A percentile compares a stretch with the other conserved stretches of the same genome.
Conservation (phyloP, 2,888 invertebrate genomes). For the Alsophila aescularia region DNA sequence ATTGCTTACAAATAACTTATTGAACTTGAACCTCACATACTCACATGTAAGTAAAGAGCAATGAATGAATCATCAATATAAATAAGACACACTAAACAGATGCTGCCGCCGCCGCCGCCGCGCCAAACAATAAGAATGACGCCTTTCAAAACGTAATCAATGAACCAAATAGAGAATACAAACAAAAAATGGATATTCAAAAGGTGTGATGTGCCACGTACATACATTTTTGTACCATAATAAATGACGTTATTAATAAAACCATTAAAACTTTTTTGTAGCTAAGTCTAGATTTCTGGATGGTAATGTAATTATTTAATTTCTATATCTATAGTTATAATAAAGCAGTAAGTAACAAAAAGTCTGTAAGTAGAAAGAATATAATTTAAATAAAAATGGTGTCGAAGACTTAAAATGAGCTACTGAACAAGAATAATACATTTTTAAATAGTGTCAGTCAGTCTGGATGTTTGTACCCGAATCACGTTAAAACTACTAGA, state of each 20-base stretch:
- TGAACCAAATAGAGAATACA: conserved; percentile 18
- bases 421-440: too few species aligned
- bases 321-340: too few species aligned
- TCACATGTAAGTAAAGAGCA: conserved; percentile 1
- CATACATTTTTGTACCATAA: background rate
- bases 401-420: too few species aligned
- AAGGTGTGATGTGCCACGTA: too few species aligned
- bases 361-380: too few species aligned
- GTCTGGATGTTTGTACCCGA: too few species aligned
- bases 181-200: conserved; percentile 12
- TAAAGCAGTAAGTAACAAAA: too few species aligned
- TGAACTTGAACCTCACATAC: conserved; percentile 9
- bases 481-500: too few species aligned
- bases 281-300: too few species aligned
- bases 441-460: too few species aligned
- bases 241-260: conserved; percentile 9
- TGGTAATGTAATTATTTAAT: too few species aligned
- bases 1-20: conserved; percentile 1
- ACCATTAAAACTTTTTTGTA: background rate
- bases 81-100: conserved; percentile 22
- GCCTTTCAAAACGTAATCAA: conserved; percentile 23
- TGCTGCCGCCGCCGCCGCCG: background rate
- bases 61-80: conserved; percentile 23
- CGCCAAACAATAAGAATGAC: conserved; percentile 20
- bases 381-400: too few species aligned